Conservation (phyloP, 2,113 vertebrate species). For the Rissa tridactyla region DNA sequence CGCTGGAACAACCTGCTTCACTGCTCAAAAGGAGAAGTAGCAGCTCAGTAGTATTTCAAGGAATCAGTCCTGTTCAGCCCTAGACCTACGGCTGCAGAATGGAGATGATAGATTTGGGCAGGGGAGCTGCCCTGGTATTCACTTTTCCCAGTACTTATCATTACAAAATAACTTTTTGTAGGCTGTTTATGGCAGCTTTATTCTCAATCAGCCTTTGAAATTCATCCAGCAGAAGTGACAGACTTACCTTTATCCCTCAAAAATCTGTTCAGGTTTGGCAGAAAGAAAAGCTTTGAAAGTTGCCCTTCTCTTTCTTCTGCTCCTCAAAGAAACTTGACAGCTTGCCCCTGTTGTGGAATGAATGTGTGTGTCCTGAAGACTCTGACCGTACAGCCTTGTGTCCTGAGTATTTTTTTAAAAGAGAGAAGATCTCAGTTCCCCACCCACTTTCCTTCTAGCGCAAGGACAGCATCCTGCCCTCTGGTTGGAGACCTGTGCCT, state of each 20-base stretch:
- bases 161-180: neutral
- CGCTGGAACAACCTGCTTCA: neutral
- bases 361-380: neutral
- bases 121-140: neutral
- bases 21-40: neutral
- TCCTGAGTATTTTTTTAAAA: neutral
- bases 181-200: neutral
- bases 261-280: neutral
- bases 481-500: neutral
- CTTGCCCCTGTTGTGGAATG: neutral
- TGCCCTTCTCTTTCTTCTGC: neutral
- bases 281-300: neutral
- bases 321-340: neutral
- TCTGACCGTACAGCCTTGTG: fast-evolving
- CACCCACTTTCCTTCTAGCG: fast-evolving
- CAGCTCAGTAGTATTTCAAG: neutral
- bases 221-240: neutral
- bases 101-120: neutral
- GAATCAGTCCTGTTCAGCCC: neutral
- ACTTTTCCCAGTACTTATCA: neutral
- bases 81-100: neutral
- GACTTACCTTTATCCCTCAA: neutral
- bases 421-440: neutral
- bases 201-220: neutral
- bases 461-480: neutral